Percentiles rank a stretch among this genome's conserved stretches.
phyloP scores from a whole-genome alignment of 2,888 invertebrate genomes.

The Drosophila suboccidentalis region DNA sequence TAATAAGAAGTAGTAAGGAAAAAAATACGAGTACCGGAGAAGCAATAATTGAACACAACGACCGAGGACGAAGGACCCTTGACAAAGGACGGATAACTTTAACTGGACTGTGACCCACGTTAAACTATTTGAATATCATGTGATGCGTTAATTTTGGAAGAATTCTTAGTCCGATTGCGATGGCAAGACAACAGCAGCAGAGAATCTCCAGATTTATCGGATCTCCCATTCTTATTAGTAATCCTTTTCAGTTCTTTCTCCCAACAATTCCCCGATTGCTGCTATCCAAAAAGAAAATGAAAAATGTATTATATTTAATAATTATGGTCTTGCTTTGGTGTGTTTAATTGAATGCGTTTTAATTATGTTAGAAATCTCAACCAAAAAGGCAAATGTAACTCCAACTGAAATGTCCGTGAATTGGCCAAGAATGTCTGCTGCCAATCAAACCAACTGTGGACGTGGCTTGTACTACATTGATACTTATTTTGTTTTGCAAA shows the following conservation, averaged over 20 bases:
- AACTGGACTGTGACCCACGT: slow-evolving; percentile 24
- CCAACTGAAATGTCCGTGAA: slow-evolving; percentile 34
- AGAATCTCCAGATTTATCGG: slow-evolving; percentile 33
- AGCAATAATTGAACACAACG: slow-evolving; percentile 74
- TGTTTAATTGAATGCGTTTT: slow-evolving; percentile 77
- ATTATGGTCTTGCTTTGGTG: slow-evolving; percentile 70
- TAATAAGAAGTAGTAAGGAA: slow-evolving; percentile 40
- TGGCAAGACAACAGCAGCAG: slow-evolving; percentile 33
- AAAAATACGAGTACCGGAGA: slow-evolving; percentile 58
- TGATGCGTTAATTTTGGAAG: slow-evolving; percentile 29
- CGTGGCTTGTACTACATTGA: slow-evolving; percentile 57
- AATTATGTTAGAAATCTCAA: slow-evolving; percentile 77
- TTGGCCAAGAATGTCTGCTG: slow-evolving; percentile 47
- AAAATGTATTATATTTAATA: slow-evolving; percentile 26
- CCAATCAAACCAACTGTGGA: slow-evolving; percentile 35
- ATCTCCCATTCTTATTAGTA: slow-evolving; percentile 1
- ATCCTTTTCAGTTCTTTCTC: slow-evolving; percentile 5
- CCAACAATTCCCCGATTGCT: slow-evolving; percentile 9
- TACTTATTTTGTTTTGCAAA: slow-evolving; percentile 67
- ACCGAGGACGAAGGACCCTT: slow-evolving; percentile 30
- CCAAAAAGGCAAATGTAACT: slow-evolving; percentile 58
- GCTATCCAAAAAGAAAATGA: slow-evolving; percentile 5
- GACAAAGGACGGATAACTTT: slow-evolving; percentile 3
- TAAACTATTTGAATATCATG: slow-evolving; percentile 34
- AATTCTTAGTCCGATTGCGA: slow-evolving; percentile 39